These are phyloP conservation scores for Vicugna pacos DNA, from an alignment of 2,113 vertebrate genomes.

Conservation along the genomic window DNA sequence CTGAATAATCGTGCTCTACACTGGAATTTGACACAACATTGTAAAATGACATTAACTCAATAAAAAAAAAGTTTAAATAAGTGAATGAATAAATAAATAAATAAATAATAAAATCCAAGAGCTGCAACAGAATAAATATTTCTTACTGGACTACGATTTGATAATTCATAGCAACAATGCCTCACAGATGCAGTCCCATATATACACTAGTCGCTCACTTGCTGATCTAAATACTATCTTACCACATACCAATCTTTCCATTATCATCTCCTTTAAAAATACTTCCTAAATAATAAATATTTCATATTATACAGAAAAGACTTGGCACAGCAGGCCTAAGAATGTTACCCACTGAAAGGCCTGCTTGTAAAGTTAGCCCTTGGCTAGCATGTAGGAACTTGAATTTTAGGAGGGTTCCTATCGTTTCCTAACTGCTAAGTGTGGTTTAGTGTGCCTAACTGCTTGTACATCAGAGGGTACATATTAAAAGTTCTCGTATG, in stretches of 20 bases:
- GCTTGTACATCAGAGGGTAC: background rate
- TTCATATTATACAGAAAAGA: background rate
- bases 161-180: slow-evolving; percentile 15
- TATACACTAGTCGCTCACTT: background rate
- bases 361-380: background rate
- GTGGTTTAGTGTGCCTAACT: background rate
- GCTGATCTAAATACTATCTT: background rate
- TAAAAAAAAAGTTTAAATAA: too few relatives aligned
- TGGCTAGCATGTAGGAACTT: background rate
- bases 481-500: too few relatives aligned
- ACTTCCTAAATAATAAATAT: background rate
- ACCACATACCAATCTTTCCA: slow-evolving; percentile 8
- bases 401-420: background rate
- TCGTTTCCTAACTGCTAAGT: background rate
- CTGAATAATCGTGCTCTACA: too few relatives aligned
- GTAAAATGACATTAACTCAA: too few relatives aligned
- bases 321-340: background rate
- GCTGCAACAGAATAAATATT: background rate
- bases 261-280: background rate
- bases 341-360: background rate
- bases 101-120: background rate
- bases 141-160: background rate
- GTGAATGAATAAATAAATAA: too few relatives aligned
- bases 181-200: background rate
- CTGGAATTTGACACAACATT: too few relatives aligned